Conservation (phyloP, 53 echinoderm and acorn worm genomes). For the Paracentrotus lividus region DNA sequence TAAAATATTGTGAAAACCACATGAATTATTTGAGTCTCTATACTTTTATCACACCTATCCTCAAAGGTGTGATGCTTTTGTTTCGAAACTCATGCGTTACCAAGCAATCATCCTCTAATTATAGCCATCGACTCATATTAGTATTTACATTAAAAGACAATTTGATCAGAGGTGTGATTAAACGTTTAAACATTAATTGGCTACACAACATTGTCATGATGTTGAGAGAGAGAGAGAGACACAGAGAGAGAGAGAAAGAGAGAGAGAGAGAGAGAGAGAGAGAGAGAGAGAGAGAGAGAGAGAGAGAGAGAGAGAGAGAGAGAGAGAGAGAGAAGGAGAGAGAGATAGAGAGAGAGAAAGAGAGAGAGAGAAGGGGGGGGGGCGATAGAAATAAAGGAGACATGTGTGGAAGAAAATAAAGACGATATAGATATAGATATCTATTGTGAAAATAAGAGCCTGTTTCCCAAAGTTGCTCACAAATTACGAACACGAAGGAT, state of each 20-base stretch:
- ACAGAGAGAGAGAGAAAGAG: not conserved
- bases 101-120: not conserved
- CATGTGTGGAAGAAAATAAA: no score
- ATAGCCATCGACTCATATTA: not conserved
- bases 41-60: not conserved
- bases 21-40: no score
- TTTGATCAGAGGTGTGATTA: not conserved
- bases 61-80: not conserved
- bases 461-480: no score
- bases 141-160: not conserved
- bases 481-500: no score
- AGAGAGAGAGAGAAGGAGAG: not conserved
- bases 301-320: not conserved
- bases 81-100: not conserved
- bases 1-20: no score
- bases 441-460: no score
- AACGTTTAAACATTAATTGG: not conserved
- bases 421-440: no score
- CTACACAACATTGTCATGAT: not conserved
- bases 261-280: not conserved
- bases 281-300: not conserved
- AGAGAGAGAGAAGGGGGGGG: not conserved
- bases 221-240: not conserved
- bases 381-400: not conserved
- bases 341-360: not conserved